Percentiles rank a stretch among this genome's conserved stretches.
These are phyloP conservation scores for Vipera ursinii DNA, from an alignment of 2,797 vertebrate species.

Conservation along the genomic window DNA sequence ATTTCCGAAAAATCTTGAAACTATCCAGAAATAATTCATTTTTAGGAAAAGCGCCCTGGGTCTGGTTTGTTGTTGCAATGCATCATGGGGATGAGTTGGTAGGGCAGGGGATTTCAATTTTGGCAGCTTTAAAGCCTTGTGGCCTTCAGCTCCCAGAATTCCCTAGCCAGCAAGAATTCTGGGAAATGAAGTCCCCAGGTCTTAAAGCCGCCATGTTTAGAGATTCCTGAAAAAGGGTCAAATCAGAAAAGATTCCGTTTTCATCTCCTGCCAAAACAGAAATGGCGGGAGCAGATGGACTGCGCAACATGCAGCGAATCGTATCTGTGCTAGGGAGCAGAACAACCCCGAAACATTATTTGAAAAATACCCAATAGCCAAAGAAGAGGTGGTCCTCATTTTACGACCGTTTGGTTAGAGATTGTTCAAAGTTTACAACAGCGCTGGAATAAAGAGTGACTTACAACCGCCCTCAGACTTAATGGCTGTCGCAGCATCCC, in stretches of 20 bases:
- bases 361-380: neutral
- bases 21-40: neutral
- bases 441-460: neutral
- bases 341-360: neutral
- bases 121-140: too few relatives aligned
- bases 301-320: neutral
- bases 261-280: neutral
- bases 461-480: neutral
- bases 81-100: neutral
- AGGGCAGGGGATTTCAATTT: neutral
- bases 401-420: neutral
- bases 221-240: neutral
- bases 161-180: neutral
- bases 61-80: neutral
- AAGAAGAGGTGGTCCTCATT: neutral
- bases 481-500: too few relatives aligned
- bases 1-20: neutral
- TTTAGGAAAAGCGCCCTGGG: neutral
- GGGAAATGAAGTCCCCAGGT: neutral
- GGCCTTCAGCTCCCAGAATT: too few relatives aligned
- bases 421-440: neutral
- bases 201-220: neutral
- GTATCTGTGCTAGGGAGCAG: neutral
- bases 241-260: neutral
- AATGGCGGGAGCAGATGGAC: neutral